Evolutionary conservation across 2,888 invertebrate genomes (phyloP), one percentile per base, ranked within the genome.

Genomic region (Caradrina kadenii): DNA sequence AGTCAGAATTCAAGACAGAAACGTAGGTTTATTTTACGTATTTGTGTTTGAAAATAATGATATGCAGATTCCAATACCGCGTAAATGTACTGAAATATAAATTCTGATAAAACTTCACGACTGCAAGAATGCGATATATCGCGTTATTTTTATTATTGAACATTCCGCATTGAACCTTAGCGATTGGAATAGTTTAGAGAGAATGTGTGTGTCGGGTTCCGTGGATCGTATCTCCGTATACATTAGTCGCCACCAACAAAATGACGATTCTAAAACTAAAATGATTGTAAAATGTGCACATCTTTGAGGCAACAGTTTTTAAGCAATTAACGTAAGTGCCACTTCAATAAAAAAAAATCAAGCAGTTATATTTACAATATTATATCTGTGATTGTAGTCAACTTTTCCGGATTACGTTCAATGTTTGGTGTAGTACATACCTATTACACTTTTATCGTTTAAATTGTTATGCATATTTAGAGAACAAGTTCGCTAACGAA

Each of bases 181-280:
- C 69, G 48, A 61, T 67, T 52, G 58, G 60, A 73, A 81, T 81
- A 79, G 79, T 73, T 81, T 71, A 19, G 19, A 52, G 67, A 71
- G 70, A 71, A 81, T 73, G 69, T 60, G 52, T 53, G 4, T 52
- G 48, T 66, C 42, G 54, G 62, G 48, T 60, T 63, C 58, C 54
- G 22, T 53, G 54, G 58, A 52, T 54, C 53, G 49, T 45, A 63
- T 39, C 60, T 64, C 55, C 65, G 48, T 39, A 52, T 35, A 31
- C 42, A 35, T 26, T 22, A 26, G 13, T 26, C 35, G 2, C 39
- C 39, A 63, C 49, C 31, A 26, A 59, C 21, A 54, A 22, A 31
- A 58, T 11, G 21, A 26, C 35, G 10, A 54, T 66, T 42, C 48
- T 62, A 5, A 26, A 49, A 59, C 52, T 55, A 22, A 21, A 22